These are phyloP conservation scores for Mimachlamys varia DNA, from an alignment of 2,888 invertebrate species.

Conservation along the genomic window DNA sequence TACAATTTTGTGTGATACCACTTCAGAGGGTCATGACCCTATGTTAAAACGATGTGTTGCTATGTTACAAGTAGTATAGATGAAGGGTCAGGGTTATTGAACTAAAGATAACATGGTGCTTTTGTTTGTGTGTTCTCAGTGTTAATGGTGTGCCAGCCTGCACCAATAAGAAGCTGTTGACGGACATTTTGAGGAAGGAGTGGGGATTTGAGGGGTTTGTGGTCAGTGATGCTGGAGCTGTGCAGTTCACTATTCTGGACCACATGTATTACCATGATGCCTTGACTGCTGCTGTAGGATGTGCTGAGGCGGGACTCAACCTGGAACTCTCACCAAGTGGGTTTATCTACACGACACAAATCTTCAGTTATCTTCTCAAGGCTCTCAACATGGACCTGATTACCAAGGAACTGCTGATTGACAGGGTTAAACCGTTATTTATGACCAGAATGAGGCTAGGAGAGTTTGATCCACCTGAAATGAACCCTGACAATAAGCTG, in stretches of 20 bases:
- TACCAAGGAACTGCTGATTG: not conserved
- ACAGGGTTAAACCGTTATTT: slow-evolving; percentile 64
- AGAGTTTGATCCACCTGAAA: slow-evolving; percentile 67
- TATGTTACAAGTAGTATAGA: no score
- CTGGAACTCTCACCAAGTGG: slow-evolving; percentile 60
- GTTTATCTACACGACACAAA: slow-evolving; percentile 43
- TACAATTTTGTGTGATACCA: no score
- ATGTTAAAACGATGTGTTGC: no score
- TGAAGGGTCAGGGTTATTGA: no score
- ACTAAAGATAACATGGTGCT: not conserved
- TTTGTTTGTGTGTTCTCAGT: slow-evolving; percentile 56
- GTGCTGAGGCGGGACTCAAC: slow-evolving; percentile 69
- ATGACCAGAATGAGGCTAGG: slow-evolving; percentile 68
- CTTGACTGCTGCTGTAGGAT: slow-evolving; percentile 59
- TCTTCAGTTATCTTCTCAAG: not conserved
- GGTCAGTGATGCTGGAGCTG: slow-evolving; percentile 73
- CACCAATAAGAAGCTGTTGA: slow-evolving; percentile 69
- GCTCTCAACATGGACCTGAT: not conserved
- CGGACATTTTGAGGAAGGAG: slow-evolving; percentile 66
- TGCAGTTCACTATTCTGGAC: slow-evolving; percentile 62
- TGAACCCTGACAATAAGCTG: slow-evolving; percentile 58
- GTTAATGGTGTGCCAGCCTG: slow-evolving; percentile 75
- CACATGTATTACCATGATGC: slow-evolving; percentile 61
- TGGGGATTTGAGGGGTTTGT: slow-evolving; percentile 76
- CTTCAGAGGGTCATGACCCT: no score